Evolutionary conservation across 2,797 vertebrate species (phyloP).

Genomic region (Columba guinea): DNA sequence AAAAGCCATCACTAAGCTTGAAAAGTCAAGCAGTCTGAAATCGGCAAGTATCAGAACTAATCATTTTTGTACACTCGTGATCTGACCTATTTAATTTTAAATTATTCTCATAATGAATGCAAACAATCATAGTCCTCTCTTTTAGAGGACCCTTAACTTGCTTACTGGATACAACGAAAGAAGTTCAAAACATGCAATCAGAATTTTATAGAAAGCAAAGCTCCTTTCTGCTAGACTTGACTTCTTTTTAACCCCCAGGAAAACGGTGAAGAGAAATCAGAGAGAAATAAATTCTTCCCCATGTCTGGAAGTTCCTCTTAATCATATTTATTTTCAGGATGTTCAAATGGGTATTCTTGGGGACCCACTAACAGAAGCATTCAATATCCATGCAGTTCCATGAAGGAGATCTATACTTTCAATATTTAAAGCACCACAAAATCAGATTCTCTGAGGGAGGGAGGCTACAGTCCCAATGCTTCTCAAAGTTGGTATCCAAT

Average conservation of each 20-base stretch:
- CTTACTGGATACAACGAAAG: background rate
- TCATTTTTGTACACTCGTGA: background rate
- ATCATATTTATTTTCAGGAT: background rate
- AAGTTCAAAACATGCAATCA: background rate
- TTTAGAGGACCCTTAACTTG: background rate
- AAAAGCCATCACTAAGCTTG: background rate
- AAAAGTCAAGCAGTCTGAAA: background rate
- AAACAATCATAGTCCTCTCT: background rate
- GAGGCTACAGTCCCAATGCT: background rate
- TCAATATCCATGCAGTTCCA: background rate
- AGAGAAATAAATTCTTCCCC: background rate
- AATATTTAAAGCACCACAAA: background rate
- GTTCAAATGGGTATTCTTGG: background rate
- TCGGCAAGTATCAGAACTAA: background rate
- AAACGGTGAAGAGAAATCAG: background rate
- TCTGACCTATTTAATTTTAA: background rate
- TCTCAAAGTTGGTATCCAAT: background rate
- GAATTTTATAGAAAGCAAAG: background rate
- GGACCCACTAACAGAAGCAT: background rate
- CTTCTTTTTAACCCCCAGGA: background rate
- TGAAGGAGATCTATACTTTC: background rate
- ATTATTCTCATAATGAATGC: background rate
- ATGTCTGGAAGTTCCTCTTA: background rate
- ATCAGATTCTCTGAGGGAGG: background rate
- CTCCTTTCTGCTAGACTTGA: background rate